Evolutionary conservation across 2,113 vertebrate genomes (phyloP).

Genomic region (Sinocyclocheilus maitianheensis): DNA sequence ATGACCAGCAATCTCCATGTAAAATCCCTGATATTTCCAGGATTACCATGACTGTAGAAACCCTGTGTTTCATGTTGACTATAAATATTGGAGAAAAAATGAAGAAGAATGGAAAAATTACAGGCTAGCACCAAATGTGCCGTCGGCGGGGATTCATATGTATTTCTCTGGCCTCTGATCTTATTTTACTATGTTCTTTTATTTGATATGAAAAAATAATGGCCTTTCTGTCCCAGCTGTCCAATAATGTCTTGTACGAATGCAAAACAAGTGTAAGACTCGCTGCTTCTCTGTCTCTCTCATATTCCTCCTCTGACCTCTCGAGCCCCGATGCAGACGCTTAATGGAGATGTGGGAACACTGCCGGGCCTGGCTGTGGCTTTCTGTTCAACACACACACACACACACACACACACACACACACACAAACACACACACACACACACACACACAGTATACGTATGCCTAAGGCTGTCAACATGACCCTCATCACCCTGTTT

Average conservation of each 20-base stretch:
- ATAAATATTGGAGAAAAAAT: neutral
- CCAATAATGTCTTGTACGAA: slow-evolving; percentile 49
- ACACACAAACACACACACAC: neutral
- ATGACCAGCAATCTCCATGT: neutral
- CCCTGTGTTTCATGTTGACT: neutral
- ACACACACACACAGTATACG: slow-evolving; percentile 14
- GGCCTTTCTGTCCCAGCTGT: slow-evolving; percentile 41
- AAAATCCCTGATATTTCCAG: neutral
- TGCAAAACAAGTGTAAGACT: slow-evolving; percentile 39
- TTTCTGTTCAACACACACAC: slow-evolving; percentile 3
- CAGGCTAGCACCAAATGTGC: slow-evolving; percentile 27
- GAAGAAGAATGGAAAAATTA: neutral
- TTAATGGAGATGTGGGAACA: slow-evolving; percentile 22
- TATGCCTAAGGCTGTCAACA: slow-evolving; percentile 36
- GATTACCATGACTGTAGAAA: neutral
- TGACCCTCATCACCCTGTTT: slow-evolving; percentile 52
- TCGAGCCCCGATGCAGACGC: neutral
- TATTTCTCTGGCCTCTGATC: slow-evolving; percentile 24
- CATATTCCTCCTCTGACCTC: slow-evolving; percentile 8
- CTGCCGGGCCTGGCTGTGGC: neutral
- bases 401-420: slow-evolving; percentile 30
- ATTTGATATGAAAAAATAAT: slow-evolving; percentile 49
- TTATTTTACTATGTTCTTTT: slow-evolving; percentile 39
- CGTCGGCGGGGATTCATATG: slow-evolving; percentile 12
- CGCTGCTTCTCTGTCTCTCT: neutral